Percentiles rank a stretch among this genome's conserved stretches.
Conservation (phyloP, 2,888 invertebrate genomes). For the Tuberolachnus salignus region DNA sequence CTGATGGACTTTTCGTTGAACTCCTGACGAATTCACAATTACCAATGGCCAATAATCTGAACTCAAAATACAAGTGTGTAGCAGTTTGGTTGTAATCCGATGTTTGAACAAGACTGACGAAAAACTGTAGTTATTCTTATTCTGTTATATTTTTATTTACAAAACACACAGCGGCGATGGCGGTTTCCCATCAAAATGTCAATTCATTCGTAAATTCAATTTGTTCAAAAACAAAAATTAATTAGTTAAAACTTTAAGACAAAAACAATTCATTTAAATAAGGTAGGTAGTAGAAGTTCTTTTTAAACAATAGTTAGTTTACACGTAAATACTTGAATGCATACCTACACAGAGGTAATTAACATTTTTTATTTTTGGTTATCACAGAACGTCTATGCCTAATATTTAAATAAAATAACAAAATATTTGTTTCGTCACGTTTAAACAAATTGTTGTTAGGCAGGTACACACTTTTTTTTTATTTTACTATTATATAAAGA, state of each 20-base stretch:
- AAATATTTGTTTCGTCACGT: constrained; percentile 20
- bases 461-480: no score
- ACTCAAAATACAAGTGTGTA: no score
- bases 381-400: constrained; percentile 40
- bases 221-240: background rate
- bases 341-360: background rate
- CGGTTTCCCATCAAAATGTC: background rate
- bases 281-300: no score
- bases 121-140: background rate
- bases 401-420: constrained; percentile 42
- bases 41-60: no score
- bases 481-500: background rate
- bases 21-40: no score
- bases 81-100: no score
- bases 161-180: background rate
- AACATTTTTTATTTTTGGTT: constrained; percentile 2
- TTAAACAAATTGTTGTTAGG: background rate
- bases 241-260: background rate
- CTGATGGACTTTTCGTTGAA: no score
- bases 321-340: constrained; percentile 25
- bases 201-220: background rate
- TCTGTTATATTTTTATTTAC: constrained; percentile 8
- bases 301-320: background rate
- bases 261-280: constrained; percentile 18
- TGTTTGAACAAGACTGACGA: background rate